Percentiles rank a stretch among this genome's conserved stretches.
Conservation (phyloP, 2,797 vertebrate genomes). For the Anomalospiza imberbis region DNA sequence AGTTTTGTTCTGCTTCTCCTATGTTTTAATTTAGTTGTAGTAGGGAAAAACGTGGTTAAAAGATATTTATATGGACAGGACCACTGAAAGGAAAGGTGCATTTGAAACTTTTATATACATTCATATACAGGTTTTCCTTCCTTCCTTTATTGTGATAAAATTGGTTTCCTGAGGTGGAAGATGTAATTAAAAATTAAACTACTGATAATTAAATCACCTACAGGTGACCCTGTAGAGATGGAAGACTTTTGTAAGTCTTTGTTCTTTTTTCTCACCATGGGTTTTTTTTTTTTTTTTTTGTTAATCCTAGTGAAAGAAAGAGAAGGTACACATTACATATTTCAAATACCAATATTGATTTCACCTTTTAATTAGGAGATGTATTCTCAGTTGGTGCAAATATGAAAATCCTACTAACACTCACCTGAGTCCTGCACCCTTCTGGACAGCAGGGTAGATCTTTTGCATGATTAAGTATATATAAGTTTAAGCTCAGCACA, state of each 20-base stretch:
- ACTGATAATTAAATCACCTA: not conserved
- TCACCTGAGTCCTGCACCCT: not conserved
- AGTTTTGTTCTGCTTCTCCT: not conserved
- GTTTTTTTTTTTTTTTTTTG: not conserved
- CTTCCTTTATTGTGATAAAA: not conserved
- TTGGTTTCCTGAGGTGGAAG: not conserved
- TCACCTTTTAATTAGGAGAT: not conserved
- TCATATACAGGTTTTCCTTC: not conserved
- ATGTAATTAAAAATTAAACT: not conserved
- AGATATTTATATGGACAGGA: not conserved
- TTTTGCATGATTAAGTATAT: not conserved
- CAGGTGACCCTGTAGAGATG: not conserved
- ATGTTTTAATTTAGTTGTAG: not conserved
- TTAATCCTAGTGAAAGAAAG: not conserved
- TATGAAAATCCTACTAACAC: not conserved
- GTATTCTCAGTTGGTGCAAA: not conserved
- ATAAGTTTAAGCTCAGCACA: not conserved
- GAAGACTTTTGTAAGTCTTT: not conserved
- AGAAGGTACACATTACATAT: not conserved
- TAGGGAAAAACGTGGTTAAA: not conserved
- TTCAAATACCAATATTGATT: not conserved
- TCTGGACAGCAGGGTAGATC: not conserved
- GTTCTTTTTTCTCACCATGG: not conserved
- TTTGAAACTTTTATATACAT: not conserved
- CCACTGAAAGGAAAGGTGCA: not conserved